Percentiles rank a stretch among this genome's conserved stretches.
These are phyloP conservation scores for Cotesia chilonis DNA, from an alignment of 1,140 invertebrate genomes.

Conservation along the genomic window DNA sequence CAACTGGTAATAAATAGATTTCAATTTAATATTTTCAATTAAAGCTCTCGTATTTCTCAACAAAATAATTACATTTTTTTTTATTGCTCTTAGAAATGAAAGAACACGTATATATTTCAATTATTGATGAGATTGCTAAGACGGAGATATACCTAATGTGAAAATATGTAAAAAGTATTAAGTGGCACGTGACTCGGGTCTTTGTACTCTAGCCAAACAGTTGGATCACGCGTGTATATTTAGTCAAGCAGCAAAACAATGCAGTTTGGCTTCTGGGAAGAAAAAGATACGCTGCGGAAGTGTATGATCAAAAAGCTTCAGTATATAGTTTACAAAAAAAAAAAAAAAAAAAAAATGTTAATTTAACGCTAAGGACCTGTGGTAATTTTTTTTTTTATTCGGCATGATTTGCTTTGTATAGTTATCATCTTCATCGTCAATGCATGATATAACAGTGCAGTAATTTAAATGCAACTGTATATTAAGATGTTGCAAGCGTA, in stretches of 20 bases:
- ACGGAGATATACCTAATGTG: conserved; percentile 34
- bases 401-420: no score
- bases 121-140: conserved; percentile 4
- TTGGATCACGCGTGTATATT: conserved; percentile 58
- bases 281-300: conserved; percentile 29
- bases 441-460: no score
- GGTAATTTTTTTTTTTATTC: no score
- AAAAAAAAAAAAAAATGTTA: no score
- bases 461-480: no score
- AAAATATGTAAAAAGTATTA: conserved; percentile 50
- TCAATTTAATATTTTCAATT: neutral
- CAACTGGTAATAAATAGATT: neutral
- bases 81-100: neutral
- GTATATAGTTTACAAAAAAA: no score
- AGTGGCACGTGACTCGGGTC: conserved; percentile 54
- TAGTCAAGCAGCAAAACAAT: conserved; percentile 57
- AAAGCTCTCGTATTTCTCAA: neutral
- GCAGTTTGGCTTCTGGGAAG: conserved; percentile 57
- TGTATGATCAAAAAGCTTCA: conserved; percentile 10
- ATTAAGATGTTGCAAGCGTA: neutral
- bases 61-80: neutral
- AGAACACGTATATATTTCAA: neutral
- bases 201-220: conserved; percentile 54
- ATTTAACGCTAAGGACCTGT: neutral
- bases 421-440: no score